phyloP scores from a whole-genome alignment of 2,113 vertebrate genomes.

The Xyliphius kryptos region DNA sequence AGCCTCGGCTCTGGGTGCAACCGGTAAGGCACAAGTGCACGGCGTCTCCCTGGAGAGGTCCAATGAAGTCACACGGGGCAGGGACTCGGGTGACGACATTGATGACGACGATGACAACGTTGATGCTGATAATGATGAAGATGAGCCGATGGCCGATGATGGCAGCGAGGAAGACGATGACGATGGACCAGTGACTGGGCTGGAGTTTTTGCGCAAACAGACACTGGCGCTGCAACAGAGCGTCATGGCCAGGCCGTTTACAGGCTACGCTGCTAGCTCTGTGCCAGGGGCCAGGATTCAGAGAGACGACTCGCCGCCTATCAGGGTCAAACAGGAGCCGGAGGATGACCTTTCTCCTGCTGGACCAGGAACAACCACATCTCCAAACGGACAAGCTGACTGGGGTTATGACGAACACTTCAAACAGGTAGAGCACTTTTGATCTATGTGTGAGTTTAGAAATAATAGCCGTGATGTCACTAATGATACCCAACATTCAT shows the following conservation, averaged over 20 bases:
- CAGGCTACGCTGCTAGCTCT: conserved; percentile 48
- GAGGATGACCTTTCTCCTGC: conserved; percentile 70
- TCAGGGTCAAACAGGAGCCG: conserved; percentile 77
- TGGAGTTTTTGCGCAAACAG: conserved; percentile 81
- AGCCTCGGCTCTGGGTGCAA: conserved; percentile 57
- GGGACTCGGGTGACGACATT: conserved; percentile 66
- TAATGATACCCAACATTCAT: no score
- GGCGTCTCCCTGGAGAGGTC: conserved; percentile 76
- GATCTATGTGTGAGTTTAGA: no score
- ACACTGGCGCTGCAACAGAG: conserved; percentile 68
- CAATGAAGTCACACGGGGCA: conserved; percentile 65
- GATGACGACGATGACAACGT: conserved; percentile 40
- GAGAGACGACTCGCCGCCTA: conserved; percentile 54
- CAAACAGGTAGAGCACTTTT: conserved; percentile 92
- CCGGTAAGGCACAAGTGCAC: no score
- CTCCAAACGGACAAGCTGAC: conserved; percentile 65
- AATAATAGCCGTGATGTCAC: no score
- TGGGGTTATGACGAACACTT: conserved; percentile 84
- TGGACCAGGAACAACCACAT: conserved; percentile 54
- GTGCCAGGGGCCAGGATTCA: conserved; percentile 45
- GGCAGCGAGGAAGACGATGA: conserved; percentile 64
- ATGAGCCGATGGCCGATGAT: conserved; percentile 64
- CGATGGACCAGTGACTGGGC: conserved; percentile 56
- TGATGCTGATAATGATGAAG: no score
- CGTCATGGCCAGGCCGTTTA: conserved; percentile 52